A percentile compares a stretch with the other conserved stretches of the same genome.
Evolutionary conservation across 2,797 vertebrate genomes (phyloP).

Genomic region (Pangasius larnaudii): DNA sequence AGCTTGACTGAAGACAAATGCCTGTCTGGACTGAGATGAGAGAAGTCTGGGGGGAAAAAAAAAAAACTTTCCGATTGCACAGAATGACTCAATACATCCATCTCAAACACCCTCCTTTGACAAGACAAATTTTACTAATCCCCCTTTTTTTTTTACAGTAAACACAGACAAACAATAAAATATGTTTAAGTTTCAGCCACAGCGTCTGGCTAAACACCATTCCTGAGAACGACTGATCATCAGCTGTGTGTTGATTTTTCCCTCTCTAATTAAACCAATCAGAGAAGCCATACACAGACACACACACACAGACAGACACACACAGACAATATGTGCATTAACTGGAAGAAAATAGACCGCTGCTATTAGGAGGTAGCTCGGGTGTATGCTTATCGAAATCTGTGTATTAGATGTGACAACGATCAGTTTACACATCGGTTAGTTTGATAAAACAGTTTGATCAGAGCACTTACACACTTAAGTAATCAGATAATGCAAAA

Average conservation of each 20-base stretch:
- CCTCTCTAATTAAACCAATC: not conserved
- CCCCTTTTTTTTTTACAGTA: not conserved
- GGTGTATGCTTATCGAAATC: not conserved
- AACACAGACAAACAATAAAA: slow-evolving; percentile 4
- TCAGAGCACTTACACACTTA: not conserved
- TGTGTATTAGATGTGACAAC: slow-evolving; percentile 2
- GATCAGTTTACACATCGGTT: not conserved
- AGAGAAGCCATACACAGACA: slow-evolving; percentile 1
- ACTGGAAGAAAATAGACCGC: not conserved
- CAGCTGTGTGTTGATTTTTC: not conserved
- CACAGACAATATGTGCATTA: not conserved
- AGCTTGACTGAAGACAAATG: slow-evolving; percentile 36
- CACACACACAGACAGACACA: too few species aligned
- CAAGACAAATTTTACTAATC: slow-evolving; percentile 15
- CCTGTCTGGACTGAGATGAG: slow-evolving; percentile 16
- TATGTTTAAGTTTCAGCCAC: not conserved
- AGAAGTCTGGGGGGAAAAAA: not conserved
- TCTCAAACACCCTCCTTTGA: not conserved
- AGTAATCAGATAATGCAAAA: not conserved
- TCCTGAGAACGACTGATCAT: not conserved
- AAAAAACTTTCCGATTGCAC: not conserved
- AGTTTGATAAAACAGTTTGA: not conserved
- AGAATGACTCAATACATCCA: slow-evolving; percentile 8
- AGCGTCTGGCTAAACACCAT: not conserved
- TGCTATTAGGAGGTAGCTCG: not conserved